Percentiles rank a stretch among this genome's conserved stretches.
phyloP scores from a whole-genome alignment of 2,797 vertebrate genomes.

The Leucoraja ocellata region DNA sequence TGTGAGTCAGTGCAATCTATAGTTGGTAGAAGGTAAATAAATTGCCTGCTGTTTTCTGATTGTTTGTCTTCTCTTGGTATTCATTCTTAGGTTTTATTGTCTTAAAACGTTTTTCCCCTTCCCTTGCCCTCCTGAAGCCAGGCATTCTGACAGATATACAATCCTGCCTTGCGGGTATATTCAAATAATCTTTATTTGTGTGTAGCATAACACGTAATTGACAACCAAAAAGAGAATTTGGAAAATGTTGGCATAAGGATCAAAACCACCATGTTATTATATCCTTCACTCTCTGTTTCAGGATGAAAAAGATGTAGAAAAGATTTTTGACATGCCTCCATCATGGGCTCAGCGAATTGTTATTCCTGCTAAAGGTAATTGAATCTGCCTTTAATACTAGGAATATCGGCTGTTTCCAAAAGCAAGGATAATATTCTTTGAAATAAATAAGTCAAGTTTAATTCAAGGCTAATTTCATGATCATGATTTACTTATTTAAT shows the following conservation, averaged over 20 bases:
- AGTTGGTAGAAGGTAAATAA: neutral
- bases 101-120: neutral
- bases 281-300: conserved; percentile 43
- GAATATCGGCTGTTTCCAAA: too few species aligned
- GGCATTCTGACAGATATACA: neutral
- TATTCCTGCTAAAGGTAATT: conserved; percentile 66
- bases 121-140: neutral
- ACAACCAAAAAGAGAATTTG: neutral
- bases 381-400: neutral
- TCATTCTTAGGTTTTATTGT: neutral
- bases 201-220: neutral
- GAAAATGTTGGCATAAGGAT: neutral
- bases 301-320: conserved; percentile 50
- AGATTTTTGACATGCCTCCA: conserved; percentile 67
- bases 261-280: neutral
- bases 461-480: neutral
- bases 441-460: neutral
- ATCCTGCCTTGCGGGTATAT: neutral
- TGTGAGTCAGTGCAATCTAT: neutral
- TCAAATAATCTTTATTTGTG: neutral
- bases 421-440: neutral
- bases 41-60: neutral
- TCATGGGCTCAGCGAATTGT: conserved; percentile 72
- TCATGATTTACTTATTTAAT: neutral
- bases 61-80: neutral